Percentiles rank a stretch among this genome's conserved stretches.
Evolutionary conservation across 2,797 vertebrate genomes (phyloP).

Genomic region (Danio jaintianensis): DNA sequence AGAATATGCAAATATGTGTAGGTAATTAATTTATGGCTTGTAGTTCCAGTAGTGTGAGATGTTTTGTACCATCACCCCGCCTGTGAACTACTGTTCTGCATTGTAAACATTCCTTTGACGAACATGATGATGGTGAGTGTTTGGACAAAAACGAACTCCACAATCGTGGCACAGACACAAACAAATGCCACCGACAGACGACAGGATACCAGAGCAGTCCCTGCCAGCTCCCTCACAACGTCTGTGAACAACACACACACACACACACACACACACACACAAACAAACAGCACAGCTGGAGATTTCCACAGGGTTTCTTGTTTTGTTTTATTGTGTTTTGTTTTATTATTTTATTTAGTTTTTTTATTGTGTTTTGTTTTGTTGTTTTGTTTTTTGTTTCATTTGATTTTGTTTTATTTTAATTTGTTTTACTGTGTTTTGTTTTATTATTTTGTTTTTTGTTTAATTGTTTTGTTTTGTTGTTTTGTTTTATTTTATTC

Average conservation of each 20-base stretch:
- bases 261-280: not conserved
- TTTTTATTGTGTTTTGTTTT: too few species aligned
- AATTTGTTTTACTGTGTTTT: too few species aligned
- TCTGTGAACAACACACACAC: not conserved
- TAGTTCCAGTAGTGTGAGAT: conserved; percentile 2
- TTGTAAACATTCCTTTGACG: conserved; percentile 16
- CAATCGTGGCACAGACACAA: conserved; percentile 35
- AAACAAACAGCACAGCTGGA: not conserved
- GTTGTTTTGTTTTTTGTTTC: too few species aligned
- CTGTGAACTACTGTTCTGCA: conserved; percentile 22
- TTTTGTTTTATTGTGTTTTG: too few species aligned
- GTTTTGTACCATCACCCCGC: not conserved
- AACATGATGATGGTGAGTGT: not conserved
- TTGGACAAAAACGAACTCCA: conserved; percentile 19
- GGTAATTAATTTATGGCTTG: not conserved
- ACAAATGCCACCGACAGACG: conserved; percentile 11
- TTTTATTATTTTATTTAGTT: too few species aligned
- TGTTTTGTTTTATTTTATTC: too few species aligned
- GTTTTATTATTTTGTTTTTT: too few species aligned
- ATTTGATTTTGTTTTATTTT: too few species aligned
- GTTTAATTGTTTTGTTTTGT: too few species aligned
- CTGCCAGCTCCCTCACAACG: conserved; percentile 35
- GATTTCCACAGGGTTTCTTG: too few species aligned
- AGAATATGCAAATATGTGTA: conserved; percentile 6
- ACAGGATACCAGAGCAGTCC: conserved; percentile 41